Conservation (phyloP, 2,797 vertebrate species). For the Phyllotis vaccarum region DNA sequence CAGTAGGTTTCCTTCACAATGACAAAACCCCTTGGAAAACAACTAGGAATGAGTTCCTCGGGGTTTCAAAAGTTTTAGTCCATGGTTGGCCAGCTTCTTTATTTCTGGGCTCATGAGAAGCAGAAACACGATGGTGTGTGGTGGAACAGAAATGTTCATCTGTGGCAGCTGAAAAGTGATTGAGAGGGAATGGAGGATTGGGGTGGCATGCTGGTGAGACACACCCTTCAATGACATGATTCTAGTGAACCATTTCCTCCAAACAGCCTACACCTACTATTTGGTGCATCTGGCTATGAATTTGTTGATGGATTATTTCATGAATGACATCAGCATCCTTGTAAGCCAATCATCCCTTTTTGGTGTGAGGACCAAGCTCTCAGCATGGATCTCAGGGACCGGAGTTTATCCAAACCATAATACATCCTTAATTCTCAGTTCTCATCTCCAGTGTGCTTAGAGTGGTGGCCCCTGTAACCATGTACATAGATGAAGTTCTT, state of each 20-base stretch:
- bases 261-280: neutral
- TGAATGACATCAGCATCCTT: neutral
- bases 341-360: neutral
- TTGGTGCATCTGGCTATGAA: neutral
- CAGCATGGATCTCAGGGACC: no score
- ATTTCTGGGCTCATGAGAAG: neutral
- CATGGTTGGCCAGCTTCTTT: neutral
- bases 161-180: neutral
- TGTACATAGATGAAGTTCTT: fast-evolving
- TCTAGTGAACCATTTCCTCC: neutral
- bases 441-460: fast-evolving
- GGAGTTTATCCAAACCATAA: neutral
- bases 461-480: fast-evolving
- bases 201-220: neutral
- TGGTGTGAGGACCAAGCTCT: neutral
- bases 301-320: no score
- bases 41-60: neutral
- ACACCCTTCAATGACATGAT: neutral
- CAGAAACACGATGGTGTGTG: neutral
- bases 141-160: neutral
- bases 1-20: neutral
- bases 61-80: neutral
- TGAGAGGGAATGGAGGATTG: neutral
- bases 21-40: neutral
- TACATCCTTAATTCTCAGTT: neutral